phyloP scores from a whole-genome alignment of 2,888 invertebrate species.

The Spilarctia lutea region DNA sequence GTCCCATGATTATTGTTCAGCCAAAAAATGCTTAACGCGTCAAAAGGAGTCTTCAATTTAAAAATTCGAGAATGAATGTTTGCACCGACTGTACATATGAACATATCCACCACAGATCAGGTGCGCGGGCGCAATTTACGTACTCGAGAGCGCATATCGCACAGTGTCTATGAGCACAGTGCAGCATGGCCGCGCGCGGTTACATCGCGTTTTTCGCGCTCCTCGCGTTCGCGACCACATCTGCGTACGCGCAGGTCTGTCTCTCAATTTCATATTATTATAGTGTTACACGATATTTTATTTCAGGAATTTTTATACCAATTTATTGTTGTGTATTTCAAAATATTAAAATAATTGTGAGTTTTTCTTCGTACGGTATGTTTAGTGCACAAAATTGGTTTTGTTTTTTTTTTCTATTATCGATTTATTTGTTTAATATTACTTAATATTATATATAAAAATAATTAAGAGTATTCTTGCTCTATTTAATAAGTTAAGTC shows the following conservation, averaged over 20 bases:
- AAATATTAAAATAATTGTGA: neutral
- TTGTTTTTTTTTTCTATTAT: neutral
- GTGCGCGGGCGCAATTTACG: constrained; percentile 40
- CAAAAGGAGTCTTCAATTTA: too few species aligned
- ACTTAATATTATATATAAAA: neutral
- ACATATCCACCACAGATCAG: constrained; percentile 17
- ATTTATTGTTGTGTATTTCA: neutral
- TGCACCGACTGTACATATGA: constrained; percentile 16
- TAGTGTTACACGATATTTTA: neutral
- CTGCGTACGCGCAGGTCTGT: constrained; percentile 64
- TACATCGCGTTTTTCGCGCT: constrained; percentile 58
- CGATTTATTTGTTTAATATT: neutral
- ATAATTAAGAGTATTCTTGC: neutral
- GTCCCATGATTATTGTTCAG: too few species aligned
- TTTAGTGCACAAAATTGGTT: neutral
- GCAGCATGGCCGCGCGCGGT: constrained; percentile 66
- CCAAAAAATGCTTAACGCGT: too few species aligned
- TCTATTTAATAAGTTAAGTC: neutral
- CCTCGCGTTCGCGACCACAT: constrained; percentile 37
- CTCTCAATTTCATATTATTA: constrained; percentile 8
- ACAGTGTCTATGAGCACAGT: constrained; percentile 60
- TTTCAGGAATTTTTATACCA: neutral
- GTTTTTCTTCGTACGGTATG: neutral
- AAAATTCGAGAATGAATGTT: too few species aligned
- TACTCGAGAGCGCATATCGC: constrained; percentile 19